These are phyloP conservation scores for Zygaena filipendulae DNA, from an alignment of 2,888 invertebrate genomes.

Conservation along the genomic window DNA sequence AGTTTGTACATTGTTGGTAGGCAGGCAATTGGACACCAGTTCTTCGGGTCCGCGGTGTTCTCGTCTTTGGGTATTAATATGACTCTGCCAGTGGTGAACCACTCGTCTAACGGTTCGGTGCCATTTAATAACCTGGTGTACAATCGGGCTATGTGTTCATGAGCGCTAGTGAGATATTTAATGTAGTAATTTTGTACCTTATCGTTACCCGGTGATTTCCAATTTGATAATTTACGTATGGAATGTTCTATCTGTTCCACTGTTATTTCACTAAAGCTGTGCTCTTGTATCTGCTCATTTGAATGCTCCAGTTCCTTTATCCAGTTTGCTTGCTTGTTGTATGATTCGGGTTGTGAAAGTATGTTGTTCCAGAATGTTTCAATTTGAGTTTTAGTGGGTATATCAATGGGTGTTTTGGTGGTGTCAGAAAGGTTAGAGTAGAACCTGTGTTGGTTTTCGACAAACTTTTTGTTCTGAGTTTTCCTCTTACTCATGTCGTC, in stretches of 20 bases:
- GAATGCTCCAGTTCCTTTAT: constrained; percentile 2
- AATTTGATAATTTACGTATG: constrained; percentile 6
- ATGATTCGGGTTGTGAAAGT: constrained; percentile 1
- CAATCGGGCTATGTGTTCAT: constrained; percentile 5
- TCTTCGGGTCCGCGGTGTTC: constrained; percentile 2
- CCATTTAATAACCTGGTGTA: no score
- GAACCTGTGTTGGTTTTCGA: constrained; percentile 4
- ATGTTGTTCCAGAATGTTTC: constrained; percentile 2
- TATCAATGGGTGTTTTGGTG: not conserved
- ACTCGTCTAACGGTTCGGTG: no score
- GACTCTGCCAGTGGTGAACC: constrained; percentile 10
- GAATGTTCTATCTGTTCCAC: not conserved
- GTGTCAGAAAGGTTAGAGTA: not conserved
- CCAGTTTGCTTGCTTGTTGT: constrained; percentile 2
- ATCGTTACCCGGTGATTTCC: constrained; percentile 11
- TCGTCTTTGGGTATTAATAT: constrained; percentile 7
- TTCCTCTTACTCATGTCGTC: constrained; percentile 6
- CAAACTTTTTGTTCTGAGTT: constrained; percentile 5
- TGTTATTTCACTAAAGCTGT: not conserved
- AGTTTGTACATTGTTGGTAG: constrained; percentile 11
- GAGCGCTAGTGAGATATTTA: constrained; percentile 6
- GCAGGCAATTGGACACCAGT: constrained; percentile 10
- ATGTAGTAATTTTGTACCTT: constrained; percentile 11
- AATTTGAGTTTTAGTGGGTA: not conserved
- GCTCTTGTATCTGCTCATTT: not conserved